These are phyloP conservation scores for Agrotis segetum DNA, from an alignment of 2,888 invertebrate genomes.

Conservation along the genomic window DNA sequence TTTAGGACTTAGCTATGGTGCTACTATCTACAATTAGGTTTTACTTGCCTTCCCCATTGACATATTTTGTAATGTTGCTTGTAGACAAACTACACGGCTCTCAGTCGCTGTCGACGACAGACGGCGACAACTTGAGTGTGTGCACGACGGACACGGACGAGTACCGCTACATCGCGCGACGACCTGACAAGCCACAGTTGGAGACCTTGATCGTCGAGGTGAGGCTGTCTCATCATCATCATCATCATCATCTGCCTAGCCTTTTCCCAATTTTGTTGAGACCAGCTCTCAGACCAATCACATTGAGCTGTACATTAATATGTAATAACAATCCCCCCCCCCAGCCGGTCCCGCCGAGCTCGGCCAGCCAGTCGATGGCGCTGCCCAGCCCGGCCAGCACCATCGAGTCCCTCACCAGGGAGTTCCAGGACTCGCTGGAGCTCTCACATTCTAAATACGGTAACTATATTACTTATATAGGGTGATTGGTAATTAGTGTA, in stretches of 20 bases:
- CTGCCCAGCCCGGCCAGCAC: slow-evolving; percentile 95
- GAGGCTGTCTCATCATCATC: slow-evolving; percentile 5
- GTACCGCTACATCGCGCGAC: slow-evolving; percentile 67
- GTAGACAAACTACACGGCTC: slow-evolving; percentile 84
- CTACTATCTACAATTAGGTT: no score
- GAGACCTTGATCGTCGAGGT: slow-evolving; percentile 79
- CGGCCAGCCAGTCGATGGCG: slow-evolving; percentile 86
- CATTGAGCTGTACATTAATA: no score
- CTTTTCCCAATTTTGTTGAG: no score
- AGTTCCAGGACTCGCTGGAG: slow-evolving; percentile 95
- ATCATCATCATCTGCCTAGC: no score
- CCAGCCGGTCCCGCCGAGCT: slow-evolving; percentile 80
- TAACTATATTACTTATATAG: slow-evolving; percentile 55
- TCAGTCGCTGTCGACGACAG: slow-evolving; percentile 81
- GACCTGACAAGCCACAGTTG: slow-evolving; percentile 74
- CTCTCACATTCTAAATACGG: slow-evolving; percentile 84
- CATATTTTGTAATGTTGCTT: background rate
- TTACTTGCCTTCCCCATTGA: no score
- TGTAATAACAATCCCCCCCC: background rate
- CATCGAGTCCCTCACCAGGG: slow-evolving; percentile 94
- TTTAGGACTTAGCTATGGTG: no score
- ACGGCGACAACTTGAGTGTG: slow-evolving; percentile 84
- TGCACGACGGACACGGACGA: slow-evolving; percentile 84
- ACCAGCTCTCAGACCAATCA: no score
- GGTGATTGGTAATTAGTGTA: no score